These are phyloP conservation scores for Wiebesia pumilae DNA, from an alignment of 1,140 invertebrate genomes.

Conservation along the genomic window DNA sequence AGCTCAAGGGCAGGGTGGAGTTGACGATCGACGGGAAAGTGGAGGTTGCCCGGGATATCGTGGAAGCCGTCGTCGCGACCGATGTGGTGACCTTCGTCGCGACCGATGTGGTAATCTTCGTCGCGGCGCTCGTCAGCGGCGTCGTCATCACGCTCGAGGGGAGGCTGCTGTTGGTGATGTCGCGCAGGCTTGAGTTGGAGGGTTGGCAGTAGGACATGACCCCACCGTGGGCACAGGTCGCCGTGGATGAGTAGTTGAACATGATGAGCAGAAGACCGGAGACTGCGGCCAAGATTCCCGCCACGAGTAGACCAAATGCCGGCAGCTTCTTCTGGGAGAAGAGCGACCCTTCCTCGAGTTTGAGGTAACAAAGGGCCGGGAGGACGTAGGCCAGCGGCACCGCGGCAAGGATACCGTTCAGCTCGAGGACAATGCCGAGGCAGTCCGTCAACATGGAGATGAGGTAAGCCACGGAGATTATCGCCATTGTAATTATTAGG, in stretches of 20 bases:
- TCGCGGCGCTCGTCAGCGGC: neutral
- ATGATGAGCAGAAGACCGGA: slow-evolving; percentile 78
- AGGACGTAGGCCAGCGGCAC: slow-evolving; percentile 90
- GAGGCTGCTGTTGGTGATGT: neutral
- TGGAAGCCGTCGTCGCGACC: neutral
- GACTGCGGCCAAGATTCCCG: slow-evolving; percentile 83
- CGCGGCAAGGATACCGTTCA: slow-evolving; percentile 90
- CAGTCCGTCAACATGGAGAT: slow-evolving; percentile 92
- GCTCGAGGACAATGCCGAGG: slow-evolving; percentile 87
- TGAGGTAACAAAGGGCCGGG: slow-evolving; percentile 87
- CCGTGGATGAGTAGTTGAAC: slow-evolving; percentile 73
- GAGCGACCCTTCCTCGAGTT: slow-evolving; percentile 83
- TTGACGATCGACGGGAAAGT: neutral
- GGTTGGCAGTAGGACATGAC: slow-evolving; percentile 78
- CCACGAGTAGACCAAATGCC: slow-evolving; percentile 81
- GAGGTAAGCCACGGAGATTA: slow-evolving; percentile 83
- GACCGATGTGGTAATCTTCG: neutral
- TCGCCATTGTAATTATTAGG: slow-evolving; percentile 82
- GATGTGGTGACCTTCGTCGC: neutral
- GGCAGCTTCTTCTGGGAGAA: slow-evolving; percentile 83
- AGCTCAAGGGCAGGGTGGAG: neutral
- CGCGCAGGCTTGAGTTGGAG: neutral
- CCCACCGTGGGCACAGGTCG: slow-evolving; percentile 79
- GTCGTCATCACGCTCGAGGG: neutral
- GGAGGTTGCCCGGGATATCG: neutral